phyloP scores from a whole-genome alignment of 2,113 vertebrate genomes.

The Myrmecobius fasciatus region DNA sequence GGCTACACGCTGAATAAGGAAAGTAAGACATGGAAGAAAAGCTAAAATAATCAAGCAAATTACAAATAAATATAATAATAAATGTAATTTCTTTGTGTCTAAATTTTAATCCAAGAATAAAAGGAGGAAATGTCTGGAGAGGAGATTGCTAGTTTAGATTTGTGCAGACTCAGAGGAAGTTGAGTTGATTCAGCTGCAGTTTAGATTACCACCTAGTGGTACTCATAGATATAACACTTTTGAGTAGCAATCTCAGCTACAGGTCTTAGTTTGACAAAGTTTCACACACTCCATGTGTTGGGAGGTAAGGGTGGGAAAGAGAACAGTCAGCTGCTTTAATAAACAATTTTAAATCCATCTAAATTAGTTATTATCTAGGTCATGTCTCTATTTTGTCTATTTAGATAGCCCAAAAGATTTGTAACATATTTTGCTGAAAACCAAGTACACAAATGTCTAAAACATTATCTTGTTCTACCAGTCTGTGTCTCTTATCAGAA shows the following conservation, averaged over 20 bases:
- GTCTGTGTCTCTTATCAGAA: background rate
- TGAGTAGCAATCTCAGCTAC: background rate
- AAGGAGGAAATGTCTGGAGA: background rate
- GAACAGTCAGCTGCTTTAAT: background rate
- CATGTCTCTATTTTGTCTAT: background rate
- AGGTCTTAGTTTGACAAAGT: background rate
- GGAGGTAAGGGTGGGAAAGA: background rate
- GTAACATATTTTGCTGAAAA: background rate
- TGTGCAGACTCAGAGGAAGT: background rate
- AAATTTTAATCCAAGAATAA: background rate
- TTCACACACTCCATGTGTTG: background rate
- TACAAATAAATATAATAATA: background rate
- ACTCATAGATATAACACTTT: background rate
- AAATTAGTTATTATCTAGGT: background rate
- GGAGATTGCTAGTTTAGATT: background rate
- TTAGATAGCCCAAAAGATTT: background rate
- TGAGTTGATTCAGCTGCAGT: background rate
- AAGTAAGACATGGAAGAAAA: background rate
- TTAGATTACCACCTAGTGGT: background rate
- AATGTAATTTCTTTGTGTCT: background rate
- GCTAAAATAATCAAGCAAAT: background rate
- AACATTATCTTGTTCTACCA: background rate
- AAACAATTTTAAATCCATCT: background rate
- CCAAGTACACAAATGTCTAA: background rate
- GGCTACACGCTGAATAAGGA: background rate